Evolutionary conservation across 2,797 vertebrate species (phyloP), one percentile per base, ranked within the genome.

Genomic region (Amazona finschi): DNA sequence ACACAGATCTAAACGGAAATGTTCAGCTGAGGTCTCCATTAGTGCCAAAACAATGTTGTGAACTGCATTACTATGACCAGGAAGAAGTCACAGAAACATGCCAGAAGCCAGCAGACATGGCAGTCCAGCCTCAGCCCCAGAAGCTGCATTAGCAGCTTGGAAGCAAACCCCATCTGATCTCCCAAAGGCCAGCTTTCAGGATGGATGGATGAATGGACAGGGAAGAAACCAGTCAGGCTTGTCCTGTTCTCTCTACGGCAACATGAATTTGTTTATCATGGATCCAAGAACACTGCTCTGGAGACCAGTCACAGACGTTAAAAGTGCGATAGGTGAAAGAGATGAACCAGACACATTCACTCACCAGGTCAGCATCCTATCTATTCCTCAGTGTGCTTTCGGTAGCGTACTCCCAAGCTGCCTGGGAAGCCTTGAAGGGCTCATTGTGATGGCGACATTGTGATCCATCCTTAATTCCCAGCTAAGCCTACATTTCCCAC

Each of bases 61-160:
- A 66, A 39, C 14, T 41, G 41, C 31, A 8, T 36, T 66, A 30
- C 20, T 62, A 41, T 52, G 27, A 53, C 15, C 30, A 81, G 41
- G 36, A 27, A 36, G n/a, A 74, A 65, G 30, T n/a, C 36, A 49
- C 0, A 0, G 65, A 31, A 78, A 33, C 6, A 7, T 66, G 49
- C 22, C 31, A 21, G 38, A 52, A 76, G 73, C 3, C 12, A 7
- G 17, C 1, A 3, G 55, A 71, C 0, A 0, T 21, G 33, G n/a
- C 28, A 49, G 43, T 8, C 22, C 83, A 64, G n/a, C 15, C 46
- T 31, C 4, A 31, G 38, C 16, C 21, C 43, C 67, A 27, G 46
- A 30, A 78, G 41, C 19, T 0, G 0, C 15, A 0, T 3, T 22
- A 33, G 44, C 13, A 67, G 20, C 50, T 41, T 41, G 44, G 69